A percentile compares a stretch with the other conserved stretches of the same genome.
phyloP scores from a whole-genome alignment of 2,797 vertebrate species.

The Molothrus ater region DNA sequence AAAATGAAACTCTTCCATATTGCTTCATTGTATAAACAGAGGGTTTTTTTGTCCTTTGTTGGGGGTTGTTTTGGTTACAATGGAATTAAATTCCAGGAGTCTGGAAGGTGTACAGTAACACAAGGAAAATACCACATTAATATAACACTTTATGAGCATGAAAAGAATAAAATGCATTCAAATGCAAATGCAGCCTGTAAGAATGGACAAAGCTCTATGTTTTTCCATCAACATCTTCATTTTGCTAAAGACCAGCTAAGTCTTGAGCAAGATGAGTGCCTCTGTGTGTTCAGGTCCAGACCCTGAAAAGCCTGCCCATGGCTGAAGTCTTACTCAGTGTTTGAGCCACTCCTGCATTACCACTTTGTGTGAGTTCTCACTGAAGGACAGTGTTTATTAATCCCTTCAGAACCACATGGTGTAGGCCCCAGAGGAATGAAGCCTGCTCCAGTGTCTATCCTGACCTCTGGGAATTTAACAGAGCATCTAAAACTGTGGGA shows the following conservation, averaged over 20 bases:
- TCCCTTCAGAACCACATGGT: not conserved
- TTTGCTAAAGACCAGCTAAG: not conserved
- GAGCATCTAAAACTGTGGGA: not conserved
- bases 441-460: not conserved
- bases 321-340: not conserved
- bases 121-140: conserved; percentile 67
- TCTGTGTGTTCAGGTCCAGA: not conserved
- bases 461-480: not conserved
- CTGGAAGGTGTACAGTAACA: conserved; percentile 54
- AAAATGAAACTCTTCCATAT: conserved; percentile 3
- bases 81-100: conserved; percentile 47
- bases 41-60: not conserved
- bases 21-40: not conserved
- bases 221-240: conserved; percentile 28
- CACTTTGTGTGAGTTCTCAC: not conserved
- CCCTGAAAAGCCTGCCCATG: not conserved
- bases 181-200: conserved; percentile 69
- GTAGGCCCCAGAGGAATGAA: not conserved
- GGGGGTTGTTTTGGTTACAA: not conserved
- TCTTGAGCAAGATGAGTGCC: fast-evolving
- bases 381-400: conserved; percentile 23
- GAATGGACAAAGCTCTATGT: not conserved
- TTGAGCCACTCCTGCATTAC: not conserved
- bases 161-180: conserved; percentile 63
- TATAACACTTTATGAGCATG: conserved; percentile 28